Evolutionary conservation across 1,140 invertebrate genomes (phyloP), one percentile per base, ranked within the genome.

Genomic region (Homalodisca vitripennis): DNA sequence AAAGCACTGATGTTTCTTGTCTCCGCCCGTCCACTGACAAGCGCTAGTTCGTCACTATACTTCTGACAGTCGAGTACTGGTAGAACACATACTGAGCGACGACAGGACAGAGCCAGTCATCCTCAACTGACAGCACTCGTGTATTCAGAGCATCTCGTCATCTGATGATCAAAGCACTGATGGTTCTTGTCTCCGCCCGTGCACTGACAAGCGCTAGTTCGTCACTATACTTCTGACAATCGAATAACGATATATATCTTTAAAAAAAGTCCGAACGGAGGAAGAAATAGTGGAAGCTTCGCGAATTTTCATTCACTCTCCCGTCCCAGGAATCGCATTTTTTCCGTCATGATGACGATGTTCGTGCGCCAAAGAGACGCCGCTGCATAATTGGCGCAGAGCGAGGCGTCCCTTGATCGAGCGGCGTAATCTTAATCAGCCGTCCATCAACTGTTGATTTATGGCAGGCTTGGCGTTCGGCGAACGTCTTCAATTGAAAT

Each of bases 401-500:
- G n/a, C n/a, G n/a, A n/a, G n/a, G n/a, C n/a, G n/a, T 20, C 48
- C 48, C 48, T 51, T 51, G 48, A 51, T 51, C 48, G 26, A 51
- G 26, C n/a, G n/a, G 3, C 48, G 14, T 60, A 60, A 60, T 60
- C 55, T 60, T 29, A 60, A 60, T 60, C 55, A 60, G 55, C 20
- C 55, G 55, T 60, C 55, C 20, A 29, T 60, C 55, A 60, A 60
- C 48, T n/a, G 6, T 60, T 60, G 55, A 60, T 60, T 60, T 60
- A 60, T 60, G 55, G 27, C 55, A 29, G 29, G 22, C 55, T 3
- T 14, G 17, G 22, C 55, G 22, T 12, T 60, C 55, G 55, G 55
- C 55, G 29, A 60, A 22, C 29, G 55, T 60, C 29, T 60, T 60
- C 55, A 60, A 60, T 60, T 60, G 55, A 60, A 60, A 60, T 60